A percentile compares a stretch with the other conserved stretches of the same genome.
phyloP scores from a whole-genome alignment of 2,888 invertebrate species.

The Cerastis rubricosa region DNA sequence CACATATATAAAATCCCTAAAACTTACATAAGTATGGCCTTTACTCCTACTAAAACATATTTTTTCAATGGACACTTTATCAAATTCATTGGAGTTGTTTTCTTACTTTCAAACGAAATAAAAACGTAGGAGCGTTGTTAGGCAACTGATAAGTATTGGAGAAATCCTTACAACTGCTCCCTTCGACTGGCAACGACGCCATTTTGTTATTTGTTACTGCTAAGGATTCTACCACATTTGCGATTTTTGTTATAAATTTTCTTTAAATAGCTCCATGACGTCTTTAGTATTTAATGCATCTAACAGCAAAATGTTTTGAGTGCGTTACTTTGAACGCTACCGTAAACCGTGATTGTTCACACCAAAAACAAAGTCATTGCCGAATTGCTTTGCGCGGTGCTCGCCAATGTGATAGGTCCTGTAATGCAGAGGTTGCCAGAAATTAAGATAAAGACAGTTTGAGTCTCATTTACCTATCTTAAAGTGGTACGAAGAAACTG shows the following conservation, averaged over 20 bases:
- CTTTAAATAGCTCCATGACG: no score
- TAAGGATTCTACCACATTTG: background rate
- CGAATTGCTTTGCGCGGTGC: no score
- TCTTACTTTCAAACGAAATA: background rate
- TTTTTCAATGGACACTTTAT: background rate
- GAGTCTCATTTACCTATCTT: no score
- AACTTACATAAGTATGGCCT: background rate
- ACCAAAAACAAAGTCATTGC: no score
- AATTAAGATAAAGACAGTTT: no score
- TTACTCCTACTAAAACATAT: background rate
- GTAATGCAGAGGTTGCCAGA: no score
- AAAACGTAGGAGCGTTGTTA: constrained; percentile 23
- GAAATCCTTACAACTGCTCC: constrained; percentile 17
- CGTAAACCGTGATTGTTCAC: no score
- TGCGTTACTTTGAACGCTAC: no score
- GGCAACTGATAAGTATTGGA: constrained; percentile 32
- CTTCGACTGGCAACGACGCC: background rate
- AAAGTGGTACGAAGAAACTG: no score
- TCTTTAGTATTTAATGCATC: no score
- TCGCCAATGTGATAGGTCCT: no score
- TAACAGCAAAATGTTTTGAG: no score
- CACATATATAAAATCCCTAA: background rate
- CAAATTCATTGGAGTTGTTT: background rate
- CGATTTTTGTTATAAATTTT: background rate
- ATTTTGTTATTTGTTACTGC: constrained; percentile 18